phyloP scores from a whole-genome alignment of 2,113 vertebrate species.

The Cygnus atratus region DNA sequence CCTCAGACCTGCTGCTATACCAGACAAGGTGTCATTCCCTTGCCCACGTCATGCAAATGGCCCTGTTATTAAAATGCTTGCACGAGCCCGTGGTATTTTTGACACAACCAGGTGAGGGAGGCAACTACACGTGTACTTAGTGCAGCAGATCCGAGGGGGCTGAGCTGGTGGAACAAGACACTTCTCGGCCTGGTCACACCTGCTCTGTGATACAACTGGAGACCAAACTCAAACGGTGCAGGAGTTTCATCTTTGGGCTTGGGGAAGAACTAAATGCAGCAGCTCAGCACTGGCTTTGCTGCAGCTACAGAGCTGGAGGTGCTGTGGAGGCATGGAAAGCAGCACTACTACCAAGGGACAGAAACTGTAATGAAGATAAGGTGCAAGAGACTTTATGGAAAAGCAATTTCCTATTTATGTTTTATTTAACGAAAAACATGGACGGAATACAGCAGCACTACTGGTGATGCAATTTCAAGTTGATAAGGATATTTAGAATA shows the following conservation, averaged over 20 bases:
- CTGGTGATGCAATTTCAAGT: background rate
- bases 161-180: background rate
- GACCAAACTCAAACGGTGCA: background rate
- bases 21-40: background rate
- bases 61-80: background rate
- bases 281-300: background rate
- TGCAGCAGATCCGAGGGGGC: background rate
- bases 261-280: background rate
- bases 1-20: too few species aligned
- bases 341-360: background rate
- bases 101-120: background rate
- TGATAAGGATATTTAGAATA: background rate
- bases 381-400: background rate
- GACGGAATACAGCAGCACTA: background rate
- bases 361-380: background rate
- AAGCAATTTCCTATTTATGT: background rate
- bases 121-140: accelerated
- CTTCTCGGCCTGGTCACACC: background rate
- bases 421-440: background rate
- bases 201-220: background rate
- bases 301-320: background rate
- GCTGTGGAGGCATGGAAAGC: accelerated
- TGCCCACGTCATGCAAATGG: background rate
- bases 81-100: background rate
- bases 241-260: background rate